Conservation (phyloP, 2,113 vertebrate species). For the Megaleporinus macrocephalus region DNA sequence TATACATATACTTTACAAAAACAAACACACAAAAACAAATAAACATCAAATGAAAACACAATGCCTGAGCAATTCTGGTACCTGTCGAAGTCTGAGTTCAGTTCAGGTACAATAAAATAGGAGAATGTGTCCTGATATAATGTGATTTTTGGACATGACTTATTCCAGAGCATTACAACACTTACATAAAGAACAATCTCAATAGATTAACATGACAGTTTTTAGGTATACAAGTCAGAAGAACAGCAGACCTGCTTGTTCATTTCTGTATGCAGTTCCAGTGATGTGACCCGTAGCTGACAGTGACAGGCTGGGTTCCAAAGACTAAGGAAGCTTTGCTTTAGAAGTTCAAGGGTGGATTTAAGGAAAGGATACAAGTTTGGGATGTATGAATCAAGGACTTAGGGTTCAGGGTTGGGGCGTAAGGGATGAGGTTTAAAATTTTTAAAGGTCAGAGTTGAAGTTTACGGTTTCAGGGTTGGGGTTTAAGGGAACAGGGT, state of each 20-base stretch:
- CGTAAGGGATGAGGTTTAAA: not conserved
- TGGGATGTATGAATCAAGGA: too few relatives aligned
- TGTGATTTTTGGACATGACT: not conserved
- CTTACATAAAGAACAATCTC: not conserved
- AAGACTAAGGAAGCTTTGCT: not conserved
- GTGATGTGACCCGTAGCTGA: not conserved
- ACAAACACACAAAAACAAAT: not conserved
- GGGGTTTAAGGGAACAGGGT: not conserved
- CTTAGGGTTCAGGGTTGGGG: not conserved
- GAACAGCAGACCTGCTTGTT: not conserved
- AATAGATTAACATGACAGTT: not conserved
- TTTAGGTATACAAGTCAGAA: not conserved
- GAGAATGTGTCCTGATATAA: not conserved
- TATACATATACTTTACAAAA: constrained; percentile 27
- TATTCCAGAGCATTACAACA: not conserved
- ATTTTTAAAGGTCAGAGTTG: not conserved
- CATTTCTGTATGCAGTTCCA: not conserved
- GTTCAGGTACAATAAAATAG: not conserved
- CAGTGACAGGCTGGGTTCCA: not conserved
- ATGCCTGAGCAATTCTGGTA: not conserved
- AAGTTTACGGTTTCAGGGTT: too few relatives aligned
- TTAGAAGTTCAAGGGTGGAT: not conserved
- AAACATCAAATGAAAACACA: not conserved
- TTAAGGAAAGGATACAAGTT: too few relatives aligned
- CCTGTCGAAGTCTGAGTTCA: not conserved